These are phyloP conservation scores for Zaprionus capensis DNA, from an alignment of 1,140 invertebrate genomes.

Conservation along the genomic window DNA sequence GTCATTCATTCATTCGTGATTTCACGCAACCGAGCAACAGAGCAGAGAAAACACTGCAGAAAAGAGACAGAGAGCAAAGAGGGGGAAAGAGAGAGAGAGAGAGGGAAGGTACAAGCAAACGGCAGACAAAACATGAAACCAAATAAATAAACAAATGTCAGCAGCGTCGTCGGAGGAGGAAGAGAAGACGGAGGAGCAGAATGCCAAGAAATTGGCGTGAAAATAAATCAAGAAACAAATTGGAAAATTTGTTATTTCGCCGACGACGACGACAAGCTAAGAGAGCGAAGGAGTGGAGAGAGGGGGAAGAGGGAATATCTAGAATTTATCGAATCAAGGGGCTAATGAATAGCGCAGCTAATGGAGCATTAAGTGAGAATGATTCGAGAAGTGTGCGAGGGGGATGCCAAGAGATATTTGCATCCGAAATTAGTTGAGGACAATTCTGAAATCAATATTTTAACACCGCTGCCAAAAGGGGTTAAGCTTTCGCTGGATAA, in stretches of 20 bases:
- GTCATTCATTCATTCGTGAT: slow-evolving; percentile 82
- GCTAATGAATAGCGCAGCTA: slow-evolving; percentile 4
- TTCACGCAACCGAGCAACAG: slow-evolving; percentile 63
- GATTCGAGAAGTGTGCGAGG: neutral
- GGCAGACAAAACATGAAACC: slow-evolving; percentile 78
- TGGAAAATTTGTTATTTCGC: slow-evolving; percentile 79
- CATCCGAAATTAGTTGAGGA: neutral
- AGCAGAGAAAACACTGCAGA: slow-evolving; percentile 17
- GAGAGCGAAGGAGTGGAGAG: neutral
- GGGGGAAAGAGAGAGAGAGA: slow-evolving; percentile 19
- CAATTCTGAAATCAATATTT: neutral
- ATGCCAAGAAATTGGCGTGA: slow-evolving; percentile 79
- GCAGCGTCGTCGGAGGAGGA: slow-evolving; percentile 33
- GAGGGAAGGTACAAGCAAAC: slow-evolving; percentile 44
- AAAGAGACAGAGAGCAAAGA: slow-evolving; percentile 24
- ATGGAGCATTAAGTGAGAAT: neutral
- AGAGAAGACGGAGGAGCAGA: slow-evolving; percentile 30
- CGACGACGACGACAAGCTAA: slow-evolving; percentile 29
- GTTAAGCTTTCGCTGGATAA: neutral
- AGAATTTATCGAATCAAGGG: neutral
- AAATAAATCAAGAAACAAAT: slow-evolving; percentile 83
- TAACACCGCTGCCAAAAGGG: neutral
- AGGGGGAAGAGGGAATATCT: neutral
- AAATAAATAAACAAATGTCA: slow-evolving; percentile 83
- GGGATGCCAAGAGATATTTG: neutral